These are phyloP conservation scores for Liodrosophila aerea DNA, from an alignment of 2,888 invertebrate species.

Conservation along the genomic window DNA sequence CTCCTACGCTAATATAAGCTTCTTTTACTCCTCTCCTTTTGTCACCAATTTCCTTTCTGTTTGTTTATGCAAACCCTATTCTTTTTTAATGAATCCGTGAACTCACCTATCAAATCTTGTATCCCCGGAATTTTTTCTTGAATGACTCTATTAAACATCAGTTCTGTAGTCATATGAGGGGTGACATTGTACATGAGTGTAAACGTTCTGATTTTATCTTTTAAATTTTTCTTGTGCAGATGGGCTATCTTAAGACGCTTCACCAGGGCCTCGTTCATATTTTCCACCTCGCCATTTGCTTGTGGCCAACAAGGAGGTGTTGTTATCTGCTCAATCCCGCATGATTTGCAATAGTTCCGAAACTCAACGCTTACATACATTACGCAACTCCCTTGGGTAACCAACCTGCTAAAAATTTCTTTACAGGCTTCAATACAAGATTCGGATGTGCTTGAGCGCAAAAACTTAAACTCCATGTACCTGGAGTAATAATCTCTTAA, in stretches of 20 bases:
- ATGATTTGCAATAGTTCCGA: not conserved
- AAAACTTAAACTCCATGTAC: conserved; percentile 8
- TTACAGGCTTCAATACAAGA: not conserved
- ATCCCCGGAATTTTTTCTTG: conserved; percentile 7
- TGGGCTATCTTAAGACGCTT: no score
- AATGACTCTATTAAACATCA: conserved; percentile 15
- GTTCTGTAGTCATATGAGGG: conserved; percentile 8
- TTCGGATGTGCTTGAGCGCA: not conserved
- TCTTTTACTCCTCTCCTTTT: conserved; percentile 1
- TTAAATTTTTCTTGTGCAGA: conserved; percentile 1
- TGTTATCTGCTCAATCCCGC: not conserved
- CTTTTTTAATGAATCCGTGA: not conserved
- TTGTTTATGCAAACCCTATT: not conserved
- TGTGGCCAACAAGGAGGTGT: conserved; percentile 6
- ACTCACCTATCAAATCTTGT: conserved; percentile 1
- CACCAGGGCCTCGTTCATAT: not conserved
- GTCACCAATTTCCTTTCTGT: not conserved
- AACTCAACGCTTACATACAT: not conserved
- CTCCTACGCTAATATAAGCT: not conserved
- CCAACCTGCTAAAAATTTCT: conserved; percentile 4
- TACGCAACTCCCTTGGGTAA: no score
- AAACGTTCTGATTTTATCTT: not conserved
- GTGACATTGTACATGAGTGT: conserved; percentile 7
- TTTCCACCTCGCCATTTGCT: not conserved
- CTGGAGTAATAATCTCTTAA: not conserved